phyloP scores from a whole-genome alignment of 1,140 invertebrate genomes.

The Pygmarrhopalites habei region DNA sequence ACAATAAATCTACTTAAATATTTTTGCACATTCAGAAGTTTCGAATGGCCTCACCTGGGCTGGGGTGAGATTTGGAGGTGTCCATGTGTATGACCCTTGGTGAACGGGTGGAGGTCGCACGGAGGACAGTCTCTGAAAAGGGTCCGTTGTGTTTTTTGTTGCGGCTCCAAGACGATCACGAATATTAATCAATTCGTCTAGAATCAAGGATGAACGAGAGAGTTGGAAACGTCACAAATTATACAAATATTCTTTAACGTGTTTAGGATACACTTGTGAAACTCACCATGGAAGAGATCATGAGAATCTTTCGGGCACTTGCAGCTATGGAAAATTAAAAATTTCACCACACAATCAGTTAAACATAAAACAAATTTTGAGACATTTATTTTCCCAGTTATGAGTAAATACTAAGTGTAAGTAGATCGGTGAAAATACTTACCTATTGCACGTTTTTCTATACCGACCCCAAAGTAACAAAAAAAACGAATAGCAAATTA shows the following conservation, averaged over 20 bases:
- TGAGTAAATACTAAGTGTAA: too few relatives aligned
- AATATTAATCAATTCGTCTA: conserved; percentile 76
- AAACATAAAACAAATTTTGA: too few relatives aligned
- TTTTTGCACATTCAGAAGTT: not conserved
- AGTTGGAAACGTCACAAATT: too few relatives aligned
- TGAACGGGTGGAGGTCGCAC: conserved; percentile 40
- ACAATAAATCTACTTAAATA: conserved; percentile 5
- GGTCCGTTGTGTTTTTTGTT: conserved; percentile 44
- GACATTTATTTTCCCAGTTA: too few relatives aligned
- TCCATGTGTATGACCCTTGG: conserved; percentile 69
- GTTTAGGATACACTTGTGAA: too few relatives aligned
- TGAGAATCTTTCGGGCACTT: conserved; percentile 77
- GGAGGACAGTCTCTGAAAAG: conserved; percentile 27
- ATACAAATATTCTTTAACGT: too few relatives aligned
- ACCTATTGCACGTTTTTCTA: conserved; percentile 77
- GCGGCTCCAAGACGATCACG: conserved; percentile 70
- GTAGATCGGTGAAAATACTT: too few relatives aligned
- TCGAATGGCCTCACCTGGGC: conserved; percentile 49
- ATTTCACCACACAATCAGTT: too few relatives aligned
- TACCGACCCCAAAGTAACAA: conserved; percentile 18
- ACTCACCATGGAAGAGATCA: conserved; percentile 79
- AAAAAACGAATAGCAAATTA: too few relatives aligned
- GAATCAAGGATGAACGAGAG: too few relatives aligned
- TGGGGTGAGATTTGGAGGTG: conserved; percentile 64
- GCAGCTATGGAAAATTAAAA: too few relatives aligned